Base-by-base conservation (phyloP, 37 sponge, comb jelly and placozoan genomes). In the Chondrilla cf. caribensis region DNA sequence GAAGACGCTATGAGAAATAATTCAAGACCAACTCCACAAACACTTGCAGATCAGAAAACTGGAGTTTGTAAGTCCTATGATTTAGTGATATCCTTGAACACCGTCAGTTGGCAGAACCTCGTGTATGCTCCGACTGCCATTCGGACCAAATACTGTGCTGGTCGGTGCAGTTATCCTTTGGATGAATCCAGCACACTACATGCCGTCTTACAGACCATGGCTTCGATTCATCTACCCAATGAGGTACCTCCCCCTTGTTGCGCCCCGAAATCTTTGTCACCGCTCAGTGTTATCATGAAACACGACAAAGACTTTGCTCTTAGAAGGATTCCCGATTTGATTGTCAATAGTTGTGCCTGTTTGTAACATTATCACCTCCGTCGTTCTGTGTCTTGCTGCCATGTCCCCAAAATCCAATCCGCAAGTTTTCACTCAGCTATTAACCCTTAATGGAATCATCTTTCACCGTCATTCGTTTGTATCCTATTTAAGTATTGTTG, bases 101-200 rank as follows among this genome's bases (percentile, higher is more conserved):
- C 6, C 11, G 11, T 47, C 6, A 11, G 51, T 51, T 90, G 84
- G 87, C 24, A 72, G 5, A 43, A 81, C 25, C 78, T 79, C 68
- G 59, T 84, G 14, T n/a, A 41, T 41, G 0, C 82, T 24, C 58
- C 35, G 14, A 81, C 85, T 15, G 0, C 0, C 0, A 87, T 73
- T 67, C 11, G 51, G 21, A 89, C 88, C 39, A 91, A 87, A 5
- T 87, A 84, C 82, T 91, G 91, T 67, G 77, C 60, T 29, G 91
- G 91, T 2, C 7, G 11, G 18, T 91, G 91, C 40, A 24, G 25
- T 5, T 71, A 29, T 25, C 90, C 90, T 18, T 64, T 83, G 3
- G 4, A 54, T 6, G 25, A 58, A 9, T 33, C 58, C 54, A 58
- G 81, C 65, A 78, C 85, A 0, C 32, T 38, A n/a, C 91, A 87